Base-by-base conservation (phyloP, 2,888 invertebrate genomes). In the Acleris literana region DNA sequence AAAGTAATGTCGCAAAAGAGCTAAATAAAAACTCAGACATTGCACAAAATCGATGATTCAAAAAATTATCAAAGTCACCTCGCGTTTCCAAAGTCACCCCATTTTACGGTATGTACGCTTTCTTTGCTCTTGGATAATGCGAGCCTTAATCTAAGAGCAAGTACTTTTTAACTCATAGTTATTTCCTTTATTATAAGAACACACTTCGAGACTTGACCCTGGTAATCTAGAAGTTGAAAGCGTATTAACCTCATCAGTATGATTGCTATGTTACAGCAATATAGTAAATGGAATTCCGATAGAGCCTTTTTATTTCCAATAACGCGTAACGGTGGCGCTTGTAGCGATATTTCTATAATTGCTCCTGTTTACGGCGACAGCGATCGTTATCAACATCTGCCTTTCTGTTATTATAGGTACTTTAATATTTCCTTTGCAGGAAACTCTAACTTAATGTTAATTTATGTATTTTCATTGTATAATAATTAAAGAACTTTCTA, bases 321-420 rank as follows among this genome's bases (percentile, higher is more conserved):
- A 57, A n/a, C n/a, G n/a, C n/a, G n/a, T n/a, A n/a, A 57, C 46
- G 46, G 11, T 53, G 22, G 17, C 33, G 46, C 53, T 64, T 58
- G 46, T 53, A 58, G 53, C 53, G 51, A 58, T 64, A 53, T 58
- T 53, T 53, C 33, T 53, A 29, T 58, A 53, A 64, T 58, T 64
- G 57, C 46, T 51, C 16, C 57, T 46, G 29, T 52, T 63, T 52
- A 46, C 52, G 29, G 57, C 33, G 63, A 46, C 57, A 52, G 46
- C 7, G 20, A 46, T 64, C 58, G 58, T 53, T 58, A 58, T 64
- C 58, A 22, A 53, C 58, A 58, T 44, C 57, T 58, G 57, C 46
- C 46, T 20, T 29, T 20, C 20, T 58, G 52, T 52, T 53, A 39
- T 64, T 48, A n/a, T n/a, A n/a, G n/a, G n/a, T n/a, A 22, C 39